A percentile compares a stretch with the other conserved stretches of the same genome.
phyloP scores from a whole-genome alignment of 2,113 vertebrate genomes.

The Seriola dumerili region DNA sequence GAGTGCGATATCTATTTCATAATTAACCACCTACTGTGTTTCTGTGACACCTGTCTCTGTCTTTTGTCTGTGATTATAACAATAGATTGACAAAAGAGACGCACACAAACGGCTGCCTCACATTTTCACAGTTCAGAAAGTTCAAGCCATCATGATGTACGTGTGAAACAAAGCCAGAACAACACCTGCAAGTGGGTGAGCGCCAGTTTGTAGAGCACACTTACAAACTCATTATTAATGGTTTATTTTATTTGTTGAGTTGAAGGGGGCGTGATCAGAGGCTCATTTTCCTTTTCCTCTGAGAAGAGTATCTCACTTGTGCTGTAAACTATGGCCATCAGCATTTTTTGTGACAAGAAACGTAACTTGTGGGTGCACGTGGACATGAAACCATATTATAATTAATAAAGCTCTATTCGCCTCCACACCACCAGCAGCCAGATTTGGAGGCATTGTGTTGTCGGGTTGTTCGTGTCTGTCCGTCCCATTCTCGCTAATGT shows the following conservation, averaged over 20 bases:
- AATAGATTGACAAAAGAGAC: constrained; percentile 30
- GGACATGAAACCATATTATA: background rate
- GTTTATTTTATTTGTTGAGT: background rate
- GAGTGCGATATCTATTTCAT: constrained; percentile 59
- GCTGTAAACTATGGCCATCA: background rate
- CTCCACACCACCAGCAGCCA: no score
- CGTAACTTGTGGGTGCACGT: background rate
- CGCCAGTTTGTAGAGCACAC: background rate
- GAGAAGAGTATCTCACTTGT: background rate
- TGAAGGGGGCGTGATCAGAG: background rate
- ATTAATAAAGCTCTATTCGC: background rate
- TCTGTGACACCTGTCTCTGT: constrained; percentile 64
- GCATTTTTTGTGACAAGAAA: background rate
- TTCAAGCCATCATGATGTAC: background rate
- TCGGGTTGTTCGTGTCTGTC: no score
- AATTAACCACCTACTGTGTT: constrained; percentile 65
- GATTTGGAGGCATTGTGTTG: no score
- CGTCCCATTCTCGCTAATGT: no score
- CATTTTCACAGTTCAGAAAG: background rate
- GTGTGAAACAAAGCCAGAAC: background rate
- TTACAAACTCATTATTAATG: background rate
- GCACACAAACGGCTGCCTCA: background rate
- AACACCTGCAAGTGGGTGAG: background rate
- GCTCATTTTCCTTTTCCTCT: background rate
- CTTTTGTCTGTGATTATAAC: constrained; percentile 49